A percentile compares a stretch with the other conserved stretches of the same genome.
Evolutionary conservation across 1,140 invertebrate species (phyloP).

Genomic region (Zaprionus inermis): DNA sequence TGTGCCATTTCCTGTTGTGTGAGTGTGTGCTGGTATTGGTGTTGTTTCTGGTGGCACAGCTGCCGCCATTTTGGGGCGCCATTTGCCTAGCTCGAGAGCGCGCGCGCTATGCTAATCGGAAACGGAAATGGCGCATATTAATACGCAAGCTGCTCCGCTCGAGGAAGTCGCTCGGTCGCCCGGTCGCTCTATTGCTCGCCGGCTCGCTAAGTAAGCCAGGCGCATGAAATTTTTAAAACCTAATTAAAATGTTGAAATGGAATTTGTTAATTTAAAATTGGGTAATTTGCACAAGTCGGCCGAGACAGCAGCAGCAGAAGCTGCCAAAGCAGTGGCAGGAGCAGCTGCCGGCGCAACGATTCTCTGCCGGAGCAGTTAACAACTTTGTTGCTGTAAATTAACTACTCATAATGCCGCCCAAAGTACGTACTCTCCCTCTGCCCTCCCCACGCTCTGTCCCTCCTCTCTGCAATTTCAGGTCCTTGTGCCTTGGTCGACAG

Average conservation of each 20-base stretch:
- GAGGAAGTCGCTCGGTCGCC: slow-evolving; percentile 57
- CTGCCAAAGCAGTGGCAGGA: slow-evolving; percentile 1
- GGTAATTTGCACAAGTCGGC: slow-evolving; percentile 68
- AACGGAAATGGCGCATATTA: slow-evolving; percentile 82
- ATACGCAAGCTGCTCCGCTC: slow-evolving; percentile 75
- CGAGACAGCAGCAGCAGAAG: slow-evolving; percentile 26
- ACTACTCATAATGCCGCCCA: slow-evolving; percentile 75
- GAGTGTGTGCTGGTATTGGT: slow-evolving; percentile 39
- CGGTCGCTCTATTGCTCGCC: background rate
- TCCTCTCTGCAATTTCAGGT: background rate
- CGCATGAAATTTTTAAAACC: slow-evolving; percentile 81
- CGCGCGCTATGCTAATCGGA: slow-evolving; percentile 76
- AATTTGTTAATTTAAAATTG: slow-evolving; percentile 83
- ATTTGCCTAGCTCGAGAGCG: slow-evolving; percentile 44
- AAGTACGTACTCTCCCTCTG: slow-evolving; percentile 16
- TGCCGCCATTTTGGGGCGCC: slow-evolving; percentile 65
- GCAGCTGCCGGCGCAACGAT: slow-evolving; percentile 39
- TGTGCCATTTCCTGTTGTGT: slow-evolving; percentile 73
- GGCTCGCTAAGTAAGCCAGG: slow-evolving; percentile 46
- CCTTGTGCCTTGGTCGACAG: slow-evolving; percentile 32
- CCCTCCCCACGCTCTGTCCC: background rate
- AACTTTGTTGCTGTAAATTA: slow-evolving; percentile 80
- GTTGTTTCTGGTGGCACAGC: slow-evolving; percentile 56
- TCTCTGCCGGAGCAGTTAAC: slow-evolving; percentile 58
- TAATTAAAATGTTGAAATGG: slow-evolving; percentile 83